Evolutionary conservation across 2,113 vertebrate genomes (phyloP).

Genomic region (Dissostichus mawsoni): DNA sequence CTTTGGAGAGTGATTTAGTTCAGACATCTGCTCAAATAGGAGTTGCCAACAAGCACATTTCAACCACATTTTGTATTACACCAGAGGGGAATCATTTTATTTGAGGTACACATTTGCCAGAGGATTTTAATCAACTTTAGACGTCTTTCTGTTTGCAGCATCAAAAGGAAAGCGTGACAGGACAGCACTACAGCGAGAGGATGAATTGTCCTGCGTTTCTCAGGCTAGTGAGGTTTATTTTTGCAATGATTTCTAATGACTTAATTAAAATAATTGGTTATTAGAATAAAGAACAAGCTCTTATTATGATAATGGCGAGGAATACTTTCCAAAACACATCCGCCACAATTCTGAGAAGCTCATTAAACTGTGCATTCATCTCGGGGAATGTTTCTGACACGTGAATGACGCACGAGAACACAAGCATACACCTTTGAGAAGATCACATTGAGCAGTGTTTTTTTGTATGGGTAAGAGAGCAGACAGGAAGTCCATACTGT

Average conservation of each 20-base stretch:
- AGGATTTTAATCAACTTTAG: neutral
- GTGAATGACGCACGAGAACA: neutral
- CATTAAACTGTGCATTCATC: neutral
- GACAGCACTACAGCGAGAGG: neutral
- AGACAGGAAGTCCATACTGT: constrained; percentile 47
- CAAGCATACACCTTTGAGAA: constrained; percentile 34
- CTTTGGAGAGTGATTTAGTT: constrained; percentile 1
- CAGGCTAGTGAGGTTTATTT: neutral
- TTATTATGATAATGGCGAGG: neutral
- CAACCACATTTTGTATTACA: constrained; percentile 3
- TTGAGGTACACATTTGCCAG: neutral
- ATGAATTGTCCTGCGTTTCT: neutral
- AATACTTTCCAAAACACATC: neutral
- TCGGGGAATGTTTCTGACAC: constrained; percentile 6
- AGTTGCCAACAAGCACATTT: neutral
- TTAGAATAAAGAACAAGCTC: neutral
- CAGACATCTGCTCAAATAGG: neutral
- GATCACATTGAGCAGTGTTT: constrained; percentile 22
- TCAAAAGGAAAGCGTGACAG: neutral
- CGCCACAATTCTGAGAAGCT: neutral
- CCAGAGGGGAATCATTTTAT: neutral
- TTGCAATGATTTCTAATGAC: neutral
- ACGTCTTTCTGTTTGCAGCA: neutral
- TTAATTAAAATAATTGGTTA: neutral
- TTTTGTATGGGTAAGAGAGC: constrained; percentile 29